These are phyloP conservation scores for Salticus scenicus DNA, from an alignment of 2,888 invertebrate species.

Conservation along the genomic window DNA sequence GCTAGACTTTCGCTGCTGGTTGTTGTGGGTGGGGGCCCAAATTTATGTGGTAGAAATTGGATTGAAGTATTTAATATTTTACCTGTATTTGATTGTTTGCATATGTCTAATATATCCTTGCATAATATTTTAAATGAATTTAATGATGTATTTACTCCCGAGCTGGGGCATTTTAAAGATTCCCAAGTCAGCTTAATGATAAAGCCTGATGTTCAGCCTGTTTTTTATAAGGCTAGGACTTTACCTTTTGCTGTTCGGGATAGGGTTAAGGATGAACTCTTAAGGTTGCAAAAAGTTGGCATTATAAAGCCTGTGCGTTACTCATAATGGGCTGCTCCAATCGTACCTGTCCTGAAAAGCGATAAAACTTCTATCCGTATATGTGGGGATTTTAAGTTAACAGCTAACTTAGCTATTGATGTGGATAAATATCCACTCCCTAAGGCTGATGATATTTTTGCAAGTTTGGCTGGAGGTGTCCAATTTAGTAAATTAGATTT, in stretches of 20 bases:
- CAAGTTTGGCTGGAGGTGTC: not conserved
- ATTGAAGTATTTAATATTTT: not conserved
- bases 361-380: conserved; percentile 13
- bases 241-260: conserved; percentile 13
- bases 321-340: conserved; percentile 21
- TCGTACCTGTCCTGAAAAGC: conserved; percentile 28
- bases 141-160: not conserved
- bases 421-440: not conserved
- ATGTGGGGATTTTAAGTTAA: conserved; percentile 47
- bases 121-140: conserved; percentile 1
- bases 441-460: not conserved
- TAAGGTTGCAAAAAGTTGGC: not conserved
- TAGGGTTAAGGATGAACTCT: conserved; percentile 20
- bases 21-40: conserved; percentile 14
- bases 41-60: conserved; percentile 4
- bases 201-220: not conserved
- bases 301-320: conserved; percentile 17
- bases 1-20: not conserved
- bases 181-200: not conserved
- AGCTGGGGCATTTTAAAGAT: not conserved
- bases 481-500: conserved; percentile 29
- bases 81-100: not conserved
- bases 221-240: conserved; percentile 11
- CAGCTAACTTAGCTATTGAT: conserved; percentile 18
- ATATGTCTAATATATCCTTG: not conserved